Base-by-base conservation (phyloP, 2,797 vertebrate genomes). In the Brachyrhaphis roseni region DNA sequence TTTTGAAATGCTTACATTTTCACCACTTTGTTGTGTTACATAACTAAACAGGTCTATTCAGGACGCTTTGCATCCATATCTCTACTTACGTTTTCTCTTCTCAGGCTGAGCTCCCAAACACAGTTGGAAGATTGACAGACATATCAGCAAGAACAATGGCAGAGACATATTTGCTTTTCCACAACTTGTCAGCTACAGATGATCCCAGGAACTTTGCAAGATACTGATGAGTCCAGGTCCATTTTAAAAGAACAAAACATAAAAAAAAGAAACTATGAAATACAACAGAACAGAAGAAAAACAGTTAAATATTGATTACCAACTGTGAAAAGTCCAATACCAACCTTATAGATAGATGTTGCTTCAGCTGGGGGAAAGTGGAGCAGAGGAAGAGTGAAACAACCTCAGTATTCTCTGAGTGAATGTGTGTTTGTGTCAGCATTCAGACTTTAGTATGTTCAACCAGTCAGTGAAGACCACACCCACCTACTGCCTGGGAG, bases 381-480 rank as follows among this genome's bases (percentile, higher is more conserved):
- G 34, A 41, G n/a, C 41, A 81, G 43, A 72, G 43, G 41, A 20
- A 18, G 71, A 71, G 78, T 68, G 55, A 51, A 78, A 74, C 76
- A 80, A 62, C 39, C 31, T 46, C 31, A 53, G 78, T 23, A 74
- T 84, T 79, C 71, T 5, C 59, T 79, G 41, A 59, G 82, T 80
- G 76, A 84, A 73, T 49, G 73, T 59, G 77, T 12, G 11, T 45
- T 2, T n/a, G 75, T 74, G 76, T 85, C 85, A 78, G 81, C 71
- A 76, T 88, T 89, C 90, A 86, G 86, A 70, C 86, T 74, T 59
- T 85, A 91, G 78, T 79, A 86, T 92, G 89, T 93, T 90, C 75
- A 85, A 84, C 84, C 12, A 80, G 73, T 39, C 68, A 26, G 81
- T 79, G 79, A 78, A 86, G 71, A 78, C 90, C 90, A 90, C 91